Percentiles rank a stretch among this genome's conserved stretches.
Evolutionary conservation across 2,888 invertebrate genomes (phyloP).

Genomic region (Caenorhabditis sinica): DNA sequence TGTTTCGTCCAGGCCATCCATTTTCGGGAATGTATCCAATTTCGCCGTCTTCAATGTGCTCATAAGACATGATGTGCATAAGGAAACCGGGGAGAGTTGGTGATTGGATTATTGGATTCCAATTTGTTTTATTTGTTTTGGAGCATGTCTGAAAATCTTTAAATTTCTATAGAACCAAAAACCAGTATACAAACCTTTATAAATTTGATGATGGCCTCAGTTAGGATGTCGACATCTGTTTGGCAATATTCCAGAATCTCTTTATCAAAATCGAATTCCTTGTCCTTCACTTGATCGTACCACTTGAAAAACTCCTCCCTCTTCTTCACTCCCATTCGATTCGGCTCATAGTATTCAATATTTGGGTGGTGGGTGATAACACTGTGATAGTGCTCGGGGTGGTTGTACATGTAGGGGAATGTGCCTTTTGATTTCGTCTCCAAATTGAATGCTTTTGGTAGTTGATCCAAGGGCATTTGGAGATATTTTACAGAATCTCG

Average conservation of each 20-base stretch:
- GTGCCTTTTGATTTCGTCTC: not conserved
- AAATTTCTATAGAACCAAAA: too few species aligned
- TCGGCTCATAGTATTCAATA: constrained; percentile 6
- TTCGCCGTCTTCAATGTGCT: not conserved
- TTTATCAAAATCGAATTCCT: constrained; percentile 13
- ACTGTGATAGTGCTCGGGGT: not conserved
- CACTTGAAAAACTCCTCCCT: not conserved
- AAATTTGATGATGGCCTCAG: not conserved
- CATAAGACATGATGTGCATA: constrained; percentile 5
- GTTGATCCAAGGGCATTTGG: not conserved
- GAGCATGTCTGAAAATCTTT: too few species aligned
- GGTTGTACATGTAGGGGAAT: not conserved
- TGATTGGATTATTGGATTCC: constrained; percentile 3
- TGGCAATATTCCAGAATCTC: constrained; percentile 15
- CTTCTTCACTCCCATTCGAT: not conserved
- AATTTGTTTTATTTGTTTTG: not conserved
- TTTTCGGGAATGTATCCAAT: not conserved
- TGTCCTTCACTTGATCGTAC: not conserved
- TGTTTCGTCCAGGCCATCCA: constrained; percentile 45
- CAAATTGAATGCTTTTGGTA: not conserved
- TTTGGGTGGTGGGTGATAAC: not conserved
- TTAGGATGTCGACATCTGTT: constrained; percentile 1
- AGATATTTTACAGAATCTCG: not conserved
- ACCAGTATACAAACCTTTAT: not conserved
- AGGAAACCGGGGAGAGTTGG: not conserved